Evolutionary conservation across 2,113 vertebrate genomes (phyloP), one percentile per base, ranked within the genome.

Genomic region (Actinemys pallida): DNA sequence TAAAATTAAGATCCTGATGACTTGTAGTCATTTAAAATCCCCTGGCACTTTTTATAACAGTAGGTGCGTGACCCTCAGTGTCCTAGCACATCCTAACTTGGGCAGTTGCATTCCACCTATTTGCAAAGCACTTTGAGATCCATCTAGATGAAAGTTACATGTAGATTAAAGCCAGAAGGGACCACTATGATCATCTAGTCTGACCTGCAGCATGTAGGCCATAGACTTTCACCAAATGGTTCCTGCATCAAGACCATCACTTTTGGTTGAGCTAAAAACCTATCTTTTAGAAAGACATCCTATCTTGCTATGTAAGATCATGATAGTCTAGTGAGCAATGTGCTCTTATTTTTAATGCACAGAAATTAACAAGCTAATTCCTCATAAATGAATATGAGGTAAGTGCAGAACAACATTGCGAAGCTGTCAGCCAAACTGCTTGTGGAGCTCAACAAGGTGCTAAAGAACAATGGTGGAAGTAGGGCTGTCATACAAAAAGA

Each of bases 371-470:
- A 89, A 89, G 56, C 10, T 1, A 16, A 42, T 89, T 80, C 25
- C 39, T 17, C 3, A 0, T 0, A 0, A 59, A 17, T 0, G 1
- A 53, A 47, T 29, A 27, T 0, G 35, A 69, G 81, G 72, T 79
- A 87, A 0, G 45, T 31, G 27, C 31, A 56, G 53, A 42, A 56
- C 13, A 82, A n/a, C 53, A 45, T 14, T 82, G 53, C 19, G n/a
- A 14, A 9, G 52, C 69, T 27, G 4, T 88, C 78, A 29, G 9
- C 52, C 83, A 5, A 52, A 9, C 81, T 24, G 72, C n/a, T 52
- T 0, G 0, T 11, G 84, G 35, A 31, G 84, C 27, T 72, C 2
- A 0, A 35, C 78, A 89, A 54, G 83, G 39, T 56, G 47, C 6
- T 3, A 78, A 87, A 81, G 29, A 27, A 22, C 75, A 90, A 20